phyloP scores from a whole-genome alignment of 1,140 invertebrate genomes.

The Calephelis nemesis region DNA sequence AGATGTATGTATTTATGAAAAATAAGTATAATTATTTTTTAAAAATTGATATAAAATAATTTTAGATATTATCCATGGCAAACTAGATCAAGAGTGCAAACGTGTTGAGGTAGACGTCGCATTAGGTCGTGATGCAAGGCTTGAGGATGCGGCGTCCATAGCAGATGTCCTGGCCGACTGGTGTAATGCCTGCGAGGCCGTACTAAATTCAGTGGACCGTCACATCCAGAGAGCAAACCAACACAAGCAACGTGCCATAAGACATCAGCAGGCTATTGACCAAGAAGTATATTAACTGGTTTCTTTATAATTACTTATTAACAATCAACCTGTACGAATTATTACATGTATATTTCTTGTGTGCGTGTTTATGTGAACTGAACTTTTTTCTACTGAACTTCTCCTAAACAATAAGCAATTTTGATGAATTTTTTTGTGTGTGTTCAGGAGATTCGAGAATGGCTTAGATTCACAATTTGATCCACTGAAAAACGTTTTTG shows the following conservation, averaged over 20 bases:
- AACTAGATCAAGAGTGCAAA: slow-evolving; percentile 96
- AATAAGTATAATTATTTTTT: background rate
- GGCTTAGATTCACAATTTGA: too few species aligned
- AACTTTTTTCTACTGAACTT: too few species aligned
- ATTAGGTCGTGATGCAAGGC: slow-evolving; percentile 93
- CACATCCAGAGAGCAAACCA: slow-evolving; percentile 93
- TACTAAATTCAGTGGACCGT: slow-evolving; percentile 92
- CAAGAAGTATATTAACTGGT: slow-evolving; percentile 84
- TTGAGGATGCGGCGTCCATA: slow-evolving; percentile 88
- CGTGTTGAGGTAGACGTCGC: slow-evolving; percentile 96
- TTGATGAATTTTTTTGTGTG: too few species aligned
- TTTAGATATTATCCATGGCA: slow-evolving; percentile 96
- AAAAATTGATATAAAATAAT: slow-evolving; percentile 23
- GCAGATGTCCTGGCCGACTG: slow-evolving; percentile 91
- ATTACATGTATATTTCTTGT: too few species aligned
- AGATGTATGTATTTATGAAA: too few species aligned
- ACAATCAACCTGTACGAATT: too few species aligned
- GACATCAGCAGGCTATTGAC: slow-evolving; percentile 91
- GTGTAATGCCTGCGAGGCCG: slow-evolving; percentile 94
- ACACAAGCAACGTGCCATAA: slow-evolving; percentile 89
- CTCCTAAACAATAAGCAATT: too few species aligned
- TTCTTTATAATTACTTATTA: background rate
- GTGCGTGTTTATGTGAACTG: too few species aligned
- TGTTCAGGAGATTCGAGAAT: too few species aligned
- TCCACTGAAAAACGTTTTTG: too few species aligned